A percentile compares a stretch with the other conserved stretches of the same genome.
Conservation (phyloP, 2,797 vertebrate species). For the Poecilia wingei region DNA sequence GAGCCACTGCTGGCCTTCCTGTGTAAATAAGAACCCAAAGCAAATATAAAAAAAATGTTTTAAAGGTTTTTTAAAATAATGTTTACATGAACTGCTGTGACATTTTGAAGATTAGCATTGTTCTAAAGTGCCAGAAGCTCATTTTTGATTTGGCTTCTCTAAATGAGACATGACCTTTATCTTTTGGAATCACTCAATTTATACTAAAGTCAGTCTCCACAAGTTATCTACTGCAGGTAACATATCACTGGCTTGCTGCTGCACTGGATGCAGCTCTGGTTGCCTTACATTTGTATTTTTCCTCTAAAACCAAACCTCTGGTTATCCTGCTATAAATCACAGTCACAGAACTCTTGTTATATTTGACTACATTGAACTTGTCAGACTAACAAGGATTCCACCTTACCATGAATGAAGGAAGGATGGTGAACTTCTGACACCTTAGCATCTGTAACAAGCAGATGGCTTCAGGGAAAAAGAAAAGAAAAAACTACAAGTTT, state of each 20-base stretch:
- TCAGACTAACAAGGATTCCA: background rate
- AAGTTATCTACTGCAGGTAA: background rate
- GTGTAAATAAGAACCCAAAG: no score
- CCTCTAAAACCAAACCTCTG: background rate
- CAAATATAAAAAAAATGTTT: no score
- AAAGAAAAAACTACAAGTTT: no score
- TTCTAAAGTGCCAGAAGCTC: no score
- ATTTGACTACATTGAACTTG: background rate
- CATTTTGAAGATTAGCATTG: no score
- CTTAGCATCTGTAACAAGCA: background rate
- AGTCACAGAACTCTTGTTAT: background rate
- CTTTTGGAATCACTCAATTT: no score
- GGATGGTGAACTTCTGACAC: background rate
- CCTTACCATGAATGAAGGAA: background rate
- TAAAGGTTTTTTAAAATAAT: no score
- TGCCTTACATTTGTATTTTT: background rate
- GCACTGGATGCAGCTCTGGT: background rate
- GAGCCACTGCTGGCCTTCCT: no score
- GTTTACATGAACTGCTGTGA: no score
- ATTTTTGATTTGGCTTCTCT: no score
- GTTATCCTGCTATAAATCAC: background rate
- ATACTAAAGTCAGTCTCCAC: background rate
- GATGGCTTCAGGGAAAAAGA: no score
- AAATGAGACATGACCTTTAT: background rate
- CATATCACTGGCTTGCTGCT: background rate